Base-by-base conservation (phyloP, 1,140 invertebrate species). In the Drosophila prosaltans region DNA sequence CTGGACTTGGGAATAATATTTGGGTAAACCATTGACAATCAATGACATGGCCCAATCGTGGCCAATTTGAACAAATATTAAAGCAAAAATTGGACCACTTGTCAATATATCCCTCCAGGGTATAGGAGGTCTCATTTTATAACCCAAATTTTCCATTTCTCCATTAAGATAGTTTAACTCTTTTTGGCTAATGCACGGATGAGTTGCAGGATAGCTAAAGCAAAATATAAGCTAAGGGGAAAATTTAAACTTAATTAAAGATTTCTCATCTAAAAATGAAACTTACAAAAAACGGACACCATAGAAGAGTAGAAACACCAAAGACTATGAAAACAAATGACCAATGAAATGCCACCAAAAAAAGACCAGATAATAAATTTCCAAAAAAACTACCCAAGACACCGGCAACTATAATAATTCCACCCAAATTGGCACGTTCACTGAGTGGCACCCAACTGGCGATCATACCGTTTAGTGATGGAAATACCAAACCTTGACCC, bases 271-370 rank as follows among this genome's bases (percentile, higher is more conserved):
- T 9, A 1, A 8, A 45, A 45, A 7, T 6, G 1, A 45, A n/a
- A 57, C 54, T 91, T 75, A 94, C 93, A 94, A 95, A 96, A 32
- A 95, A 72, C 41, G 95, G 90, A 69, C 95, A 95, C 95, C 95
- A 96, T 0, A 95, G 65, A 1, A 96, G 92, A 2, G 95, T 95
- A 4, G 95, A 78, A 65, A 93, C 93, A 75, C 97, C 97, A 92
- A 97, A 97, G 1, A 96, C 93, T 81, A 96, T 97, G 91, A 97
- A 97, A 0, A 94, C 93, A 2, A 16, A 16, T 16, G 95, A 93
- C 96, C 96, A 97, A 40, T 94, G 94, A 3, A 93, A 92, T 0
- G 93, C 93, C 64, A 94, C 93, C 28, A 95, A 93, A 36, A 96
- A 93, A 9, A 95, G 83, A 4, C 96, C 96, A 16, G 95, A 95